These are phyloP conservation scores for Scomber colias DNA, from an alignment of 2,113 vertebrate genomes.

Conservation along the genomic window DNA sequence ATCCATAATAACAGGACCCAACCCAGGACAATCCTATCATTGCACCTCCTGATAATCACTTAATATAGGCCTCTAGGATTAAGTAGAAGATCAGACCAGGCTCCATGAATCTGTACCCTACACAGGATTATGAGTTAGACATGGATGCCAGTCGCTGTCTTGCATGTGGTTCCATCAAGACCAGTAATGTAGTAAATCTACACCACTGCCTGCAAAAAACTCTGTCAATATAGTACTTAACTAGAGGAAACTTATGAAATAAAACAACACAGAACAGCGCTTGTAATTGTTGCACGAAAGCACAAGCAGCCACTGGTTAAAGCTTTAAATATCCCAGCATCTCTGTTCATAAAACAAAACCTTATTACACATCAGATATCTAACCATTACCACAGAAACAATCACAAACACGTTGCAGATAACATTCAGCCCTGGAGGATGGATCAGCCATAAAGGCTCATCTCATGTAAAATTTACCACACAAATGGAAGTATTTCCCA, in stretches of 20 bases:
- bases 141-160: constrained; percentile 9
- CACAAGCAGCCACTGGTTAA: background rate
- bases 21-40: constrained; percentile 79
- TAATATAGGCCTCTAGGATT: constrained; percentile 66
- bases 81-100: constrained; percentile 74
- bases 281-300: background rate
- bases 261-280: background rate
- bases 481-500: constrained; percentile 64
- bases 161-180: constrained; percentile 20
- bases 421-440: constrained; percentile 66
- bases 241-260: background rate
- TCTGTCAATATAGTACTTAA: background rate
- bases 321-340: constrained; percentile 20
- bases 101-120: constrained; percentile 78
- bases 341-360: constrained; percentile 54
- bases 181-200: background rate
- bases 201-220: background rate
- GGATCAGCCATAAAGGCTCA: constrained; percentile 52
- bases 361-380: constrained; percentile 46
- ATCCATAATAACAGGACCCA: constrained; percentile 84
- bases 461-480: constrained; percentile 75
- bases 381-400: constrained; percentile 49
- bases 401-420: constrained; percentile 61
- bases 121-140: constrained; percentile 46
- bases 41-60: constrained; percentile 80